phyloP scores from a whole-genome alignment of 2,113 vertebrate species.

The Gallinago jamesoni region DNA sequence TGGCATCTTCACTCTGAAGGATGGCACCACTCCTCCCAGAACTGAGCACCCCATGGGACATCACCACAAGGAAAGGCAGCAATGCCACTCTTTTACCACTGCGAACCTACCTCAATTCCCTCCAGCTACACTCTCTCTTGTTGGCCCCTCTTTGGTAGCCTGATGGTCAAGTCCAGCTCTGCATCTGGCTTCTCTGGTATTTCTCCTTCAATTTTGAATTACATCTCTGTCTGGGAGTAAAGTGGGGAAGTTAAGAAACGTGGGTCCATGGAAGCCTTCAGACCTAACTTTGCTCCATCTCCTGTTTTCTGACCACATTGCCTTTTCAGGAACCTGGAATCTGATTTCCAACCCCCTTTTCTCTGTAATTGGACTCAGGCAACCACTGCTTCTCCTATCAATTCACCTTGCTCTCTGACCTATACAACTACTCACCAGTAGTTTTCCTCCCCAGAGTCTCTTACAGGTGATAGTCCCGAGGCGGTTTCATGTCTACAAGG shows the following conservation, averaged over 20 bases:
- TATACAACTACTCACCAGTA: neutral
- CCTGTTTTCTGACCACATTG: neutral
- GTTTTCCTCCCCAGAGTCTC: neutral
- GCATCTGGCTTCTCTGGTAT: neutral
- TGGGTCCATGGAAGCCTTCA: neutral
- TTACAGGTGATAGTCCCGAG: neutral
- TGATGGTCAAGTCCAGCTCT: neutral
- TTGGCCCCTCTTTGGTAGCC: neutral
- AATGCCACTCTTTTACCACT: neutral
- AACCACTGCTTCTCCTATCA: neutral
- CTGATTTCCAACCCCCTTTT: neutral
- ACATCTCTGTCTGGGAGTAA: fast-evolving
- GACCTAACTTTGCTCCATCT: neutral
- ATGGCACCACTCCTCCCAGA: neutral
- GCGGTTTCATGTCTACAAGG: neutral
- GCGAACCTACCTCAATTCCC: fast-evolving
- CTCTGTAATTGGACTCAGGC: neutral
- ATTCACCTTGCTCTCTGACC: neutral
- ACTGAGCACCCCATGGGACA: neutral
- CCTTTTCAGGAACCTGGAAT: neutral
- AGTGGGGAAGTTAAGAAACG: neutral
- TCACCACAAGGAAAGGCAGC: neutral
- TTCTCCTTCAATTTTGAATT: neutral
- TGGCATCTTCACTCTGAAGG: neutral
- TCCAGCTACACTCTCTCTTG: neutral